phyloP scores from a whole-genome alignment of 1,140 invertebrate species.

The Vollenhovia emeryi region DNA sequence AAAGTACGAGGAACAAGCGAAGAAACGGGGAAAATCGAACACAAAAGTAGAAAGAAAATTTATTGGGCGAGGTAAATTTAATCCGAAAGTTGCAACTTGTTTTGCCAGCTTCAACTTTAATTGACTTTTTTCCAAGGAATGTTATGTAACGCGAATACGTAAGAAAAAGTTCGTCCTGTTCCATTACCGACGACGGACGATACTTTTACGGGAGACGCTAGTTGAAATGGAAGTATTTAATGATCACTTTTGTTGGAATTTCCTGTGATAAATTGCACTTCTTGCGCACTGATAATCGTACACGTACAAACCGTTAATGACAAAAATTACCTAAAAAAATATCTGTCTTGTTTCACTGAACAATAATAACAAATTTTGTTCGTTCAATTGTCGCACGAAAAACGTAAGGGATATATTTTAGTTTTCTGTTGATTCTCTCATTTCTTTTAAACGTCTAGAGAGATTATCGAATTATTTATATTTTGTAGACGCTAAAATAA shows the following conservation, averaged over 20 bases:
- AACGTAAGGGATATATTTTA: background rate
- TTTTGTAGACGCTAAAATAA: background rate
- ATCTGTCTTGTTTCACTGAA: background rate
- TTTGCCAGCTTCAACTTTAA: slow-evolving; percentile 31
- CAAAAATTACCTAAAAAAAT: background rate
- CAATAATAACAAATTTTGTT: background rate
- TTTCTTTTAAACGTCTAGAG: background rate
- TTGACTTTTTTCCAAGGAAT: slow-evolving; percentile 11
- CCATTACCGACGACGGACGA: background rate
- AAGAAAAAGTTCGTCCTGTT: slow-evolving; percentile 11
- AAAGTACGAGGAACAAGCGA: background rate
- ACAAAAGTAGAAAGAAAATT: background rate
- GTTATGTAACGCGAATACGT: slow-evolving; percentile 12
- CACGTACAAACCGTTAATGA: background rate
- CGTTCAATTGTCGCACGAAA: background rate
- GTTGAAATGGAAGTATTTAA: background rate
- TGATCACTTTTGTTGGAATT: background rate
- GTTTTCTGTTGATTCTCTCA: background rate
- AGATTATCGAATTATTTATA: slow-evolving; percentile 1
- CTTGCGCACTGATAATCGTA: background rate
- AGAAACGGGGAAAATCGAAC: background rate
- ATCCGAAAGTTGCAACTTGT: slow-evolving; percentile 36
- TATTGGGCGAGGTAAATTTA: background rate
- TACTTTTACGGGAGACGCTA: background rate
- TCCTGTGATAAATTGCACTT: background rate